phyloP scores from a whole-genome alignment of 2,888 invertebrate species.

The Siphlonurus alternatus region DNA sequence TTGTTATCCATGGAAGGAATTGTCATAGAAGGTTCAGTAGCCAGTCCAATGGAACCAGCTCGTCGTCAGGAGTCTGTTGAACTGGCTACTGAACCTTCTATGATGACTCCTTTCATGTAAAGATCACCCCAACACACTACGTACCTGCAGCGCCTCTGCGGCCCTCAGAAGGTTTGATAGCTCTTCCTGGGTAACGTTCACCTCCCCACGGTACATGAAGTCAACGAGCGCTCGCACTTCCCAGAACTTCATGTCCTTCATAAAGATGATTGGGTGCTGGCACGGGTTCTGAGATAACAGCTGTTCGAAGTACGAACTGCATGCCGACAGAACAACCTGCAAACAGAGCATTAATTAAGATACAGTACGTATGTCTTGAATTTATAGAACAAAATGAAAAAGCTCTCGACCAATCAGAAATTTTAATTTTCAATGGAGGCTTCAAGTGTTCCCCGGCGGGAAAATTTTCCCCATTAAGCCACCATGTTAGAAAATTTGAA shows the following conservation, averaged over 20 bases:
- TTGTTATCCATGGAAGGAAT: no score
- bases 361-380: background rate
- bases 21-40: no score
- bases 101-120: no score
- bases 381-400: no score
- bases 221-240: conserved; percentile 75
- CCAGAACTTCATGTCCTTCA: conserved; percentile 67
- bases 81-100: no score
- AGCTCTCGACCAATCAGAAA: no score
- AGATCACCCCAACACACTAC: no score
- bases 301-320: conserved; percentile 20
- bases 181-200: conserved; percentile 71
- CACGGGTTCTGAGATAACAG: conserved; percentile 18
- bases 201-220: conserved; percentile 83
- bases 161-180: conserved; percentile 64
- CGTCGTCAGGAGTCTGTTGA: no score
- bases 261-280: conserved; percentile 36
- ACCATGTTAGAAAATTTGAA: no score
- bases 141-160: conserved; percentile 55
- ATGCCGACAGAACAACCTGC: conserved; percentile 18
- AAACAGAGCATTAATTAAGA: background rate
- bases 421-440: background rate
- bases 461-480: no score
- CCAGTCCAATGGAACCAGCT: no score
- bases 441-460: no score